These are phyloP conservation scores for Drosophila mayaguana DNA, from an alignment of 2,888 invertebrate genomes.

Conservation along the genomic window DNA sequence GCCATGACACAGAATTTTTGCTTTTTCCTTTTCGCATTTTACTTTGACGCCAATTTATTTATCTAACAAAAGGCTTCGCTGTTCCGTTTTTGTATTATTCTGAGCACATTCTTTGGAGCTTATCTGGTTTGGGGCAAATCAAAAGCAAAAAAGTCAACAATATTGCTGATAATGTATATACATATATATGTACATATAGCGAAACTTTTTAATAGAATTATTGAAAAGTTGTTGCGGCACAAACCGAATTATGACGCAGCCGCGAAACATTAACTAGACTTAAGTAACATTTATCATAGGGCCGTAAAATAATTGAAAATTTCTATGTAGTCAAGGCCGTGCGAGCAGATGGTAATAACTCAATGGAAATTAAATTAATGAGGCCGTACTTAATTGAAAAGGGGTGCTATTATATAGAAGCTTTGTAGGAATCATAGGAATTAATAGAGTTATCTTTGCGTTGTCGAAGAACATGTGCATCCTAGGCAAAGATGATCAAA, in stretches of 20 bases:
- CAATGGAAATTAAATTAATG: conserved; percentile 15
- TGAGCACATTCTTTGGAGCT: conserved; percentile 42
- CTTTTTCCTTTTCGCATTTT: conserved; percentile 6
- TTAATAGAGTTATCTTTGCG: neutral
- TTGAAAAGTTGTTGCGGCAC: conserved; percentile 36
- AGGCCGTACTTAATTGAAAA: neutral
- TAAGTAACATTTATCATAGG: conserved; percentile 10
- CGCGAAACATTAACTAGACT: neutral
- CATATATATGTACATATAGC: neutral
- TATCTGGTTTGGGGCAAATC: conserved; percentile 42
- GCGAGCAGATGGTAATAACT: conserved; percentile 13
- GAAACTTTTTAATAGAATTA: conserved; percentile 39
- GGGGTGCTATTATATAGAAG: neutral
- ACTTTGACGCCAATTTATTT: conserved; percentile 46
- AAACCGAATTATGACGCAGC: conserved; percentile 13
- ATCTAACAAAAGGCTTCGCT: conserved; percentile 29
- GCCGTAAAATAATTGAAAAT: conserved; percentile 16
- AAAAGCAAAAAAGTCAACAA: conserved; percentile 25
- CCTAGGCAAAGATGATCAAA: neutral
- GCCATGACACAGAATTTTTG: conserved; percentile 7
- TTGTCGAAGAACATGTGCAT: neutral
- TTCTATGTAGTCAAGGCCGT: neutral
- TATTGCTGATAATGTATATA: conserved; percentile 60
- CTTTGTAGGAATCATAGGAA: neutral
- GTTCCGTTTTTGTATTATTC: neutral